phyloP scores from a whole-genome alignment of 2,888 invertebrate species.

The Stomorhina lunata region DNA sequence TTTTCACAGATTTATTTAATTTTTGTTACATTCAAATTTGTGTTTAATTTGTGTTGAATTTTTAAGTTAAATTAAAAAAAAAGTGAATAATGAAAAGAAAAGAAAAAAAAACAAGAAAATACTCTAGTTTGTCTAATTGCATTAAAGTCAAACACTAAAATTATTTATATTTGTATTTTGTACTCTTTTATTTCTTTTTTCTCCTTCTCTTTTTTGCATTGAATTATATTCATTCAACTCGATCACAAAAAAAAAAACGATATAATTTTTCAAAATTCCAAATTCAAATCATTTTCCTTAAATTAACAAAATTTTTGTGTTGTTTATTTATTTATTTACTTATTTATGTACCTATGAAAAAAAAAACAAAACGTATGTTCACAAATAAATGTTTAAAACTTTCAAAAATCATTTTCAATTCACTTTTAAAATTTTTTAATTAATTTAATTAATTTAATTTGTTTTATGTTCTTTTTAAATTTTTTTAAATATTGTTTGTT shows the following conservation, averaged over 20 bases:
- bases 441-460: conserved; percentile 2
- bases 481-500: conserved; percentile 22
- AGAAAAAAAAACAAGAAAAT: conserved; percentile 46
- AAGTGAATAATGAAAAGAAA: conserved; percentile 19
- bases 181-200: conserved; percentile 78
- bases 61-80: not conserved
- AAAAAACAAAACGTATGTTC: no score
- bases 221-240: conserved; percentile 71
- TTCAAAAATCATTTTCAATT: conserved; percentile 41
- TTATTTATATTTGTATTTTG: conserved; percentile 77
- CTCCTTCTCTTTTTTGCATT: conserved; percentile 74
- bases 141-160: conserved; percentile 69
- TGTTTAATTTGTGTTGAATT: conserved; percentile 1
- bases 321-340: not conserved
- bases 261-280: conserved; percentile 54
- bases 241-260: conserved; percentile 63
- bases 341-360: not conserved
- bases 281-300: conserved; percentile 53
- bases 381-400: no score
- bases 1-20: conserved; percentile 7
- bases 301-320: not conserved
- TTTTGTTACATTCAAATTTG: not conserved
- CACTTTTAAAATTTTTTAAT: conserved; percentile 26
- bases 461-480: conserved; percentile 13
- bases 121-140: conserved; percentile 56